Evolutionary conservation across 2,888 invertebrate species (phyloP), one percentile per base, ranked within the genome.

Genomic region (Agrotis puta): DNA sequence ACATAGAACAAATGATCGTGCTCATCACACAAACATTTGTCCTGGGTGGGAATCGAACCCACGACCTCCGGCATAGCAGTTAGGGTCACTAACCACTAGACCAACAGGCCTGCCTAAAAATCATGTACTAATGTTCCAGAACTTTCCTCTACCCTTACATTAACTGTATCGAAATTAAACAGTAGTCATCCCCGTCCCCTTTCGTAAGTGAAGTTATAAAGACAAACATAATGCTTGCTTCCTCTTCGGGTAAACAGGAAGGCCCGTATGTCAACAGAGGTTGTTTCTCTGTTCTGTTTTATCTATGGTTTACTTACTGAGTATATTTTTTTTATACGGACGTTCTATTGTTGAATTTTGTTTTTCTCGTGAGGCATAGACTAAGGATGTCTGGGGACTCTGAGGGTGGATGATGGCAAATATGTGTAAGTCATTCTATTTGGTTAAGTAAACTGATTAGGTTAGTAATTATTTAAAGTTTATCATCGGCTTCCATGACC

Each of bases 181-280:
- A 27, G 50, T 20, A 5, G n/a, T 48, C 61, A 16, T 33, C 39
- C 43, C 65, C 57, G 13, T 56, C 58, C 79, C 27, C 47, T 45
- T 65, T 65, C 54, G 63, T 78, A 66, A 56, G 56, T 64, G 50
- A 76, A 77, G 73, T 58, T 68, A 77, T 39, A 45, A 69, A 79
- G 63, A 65, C 70, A 79, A 79, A 75, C 64, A 70, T 75, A 59
- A 76, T 54, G 80, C 76, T 70, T 56, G 62, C 68, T 71, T 65
- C 76, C 67, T 69, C 24, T 48, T 14, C 65, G 63, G 64, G 63
- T 63, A 79, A 79, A 79, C 79, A 79, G 80, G 71, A 68, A 70
- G 64, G 74, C 66, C 70, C 70, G 64, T 67, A 63, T 79, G 70
- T 65, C 75, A 70, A 79, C 61, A 74, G 62, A 68, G 54, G 43